Evolutionary conservation across 2,113 vertebrate genomes (phyloP).

Genomic region (Protobothrops flavoviridis): DNA sequence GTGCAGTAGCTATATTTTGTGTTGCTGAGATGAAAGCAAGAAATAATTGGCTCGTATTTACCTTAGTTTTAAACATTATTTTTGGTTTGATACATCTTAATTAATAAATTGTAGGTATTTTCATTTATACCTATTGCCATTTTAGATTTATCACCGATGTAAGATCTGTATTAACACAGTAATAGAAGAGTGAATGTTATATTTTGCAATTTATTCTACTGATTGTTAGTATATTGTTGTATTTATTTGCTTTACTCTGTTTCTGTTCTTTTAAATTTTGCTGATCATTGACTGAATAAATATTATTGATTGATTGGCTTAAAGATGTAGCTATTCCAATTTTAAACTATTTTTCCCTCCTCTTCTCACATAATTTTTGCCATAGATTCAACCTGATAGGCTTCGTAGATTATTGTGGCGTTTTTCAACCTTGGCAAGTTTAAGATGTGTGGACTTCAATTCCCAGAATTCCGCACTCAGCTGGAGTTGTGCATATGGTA

Average conservation of each 20-base stretch:
- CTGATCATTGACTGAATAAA: background rate
- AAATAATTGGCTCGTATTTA: too few relatives aligned
- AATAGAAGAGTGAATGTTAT: background rate
- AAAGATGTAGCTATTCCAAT: background rate
- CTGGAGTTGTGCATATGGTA: background rate
- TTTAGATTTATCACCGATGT: background rate
- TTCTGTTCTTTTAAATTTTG: background rate
- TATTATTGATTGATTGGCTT: background rate
- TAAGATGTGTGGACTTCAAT: background rate
- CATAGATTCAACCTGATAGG: background rate
- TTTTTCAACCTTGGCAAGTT: background rate
- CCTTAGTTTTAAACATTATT: background rate
- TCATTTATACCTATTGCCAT: background rate
- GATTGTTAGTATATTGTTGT: background rate
- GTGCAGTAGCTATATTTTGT: too few relatives aligned
- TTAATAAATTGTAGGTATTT: background rate
- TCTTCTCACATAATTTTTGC: background rate
- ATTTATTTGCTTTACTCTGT: background rate
- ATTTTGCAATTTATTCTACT: background rate
- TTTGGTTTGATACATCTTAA: background rate
- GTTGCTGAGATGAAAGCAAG: too few relatives aligned
- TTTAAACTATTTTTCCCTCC: background rate
- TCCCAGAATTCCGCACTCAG: background rate
- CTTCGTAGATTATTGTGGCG: background rate
- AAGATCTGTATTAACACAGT: background rate